phyloP scores from a whole-genome alignment of 2,797 vertebrate genomes.

The Scleropages formosus region DNA sequence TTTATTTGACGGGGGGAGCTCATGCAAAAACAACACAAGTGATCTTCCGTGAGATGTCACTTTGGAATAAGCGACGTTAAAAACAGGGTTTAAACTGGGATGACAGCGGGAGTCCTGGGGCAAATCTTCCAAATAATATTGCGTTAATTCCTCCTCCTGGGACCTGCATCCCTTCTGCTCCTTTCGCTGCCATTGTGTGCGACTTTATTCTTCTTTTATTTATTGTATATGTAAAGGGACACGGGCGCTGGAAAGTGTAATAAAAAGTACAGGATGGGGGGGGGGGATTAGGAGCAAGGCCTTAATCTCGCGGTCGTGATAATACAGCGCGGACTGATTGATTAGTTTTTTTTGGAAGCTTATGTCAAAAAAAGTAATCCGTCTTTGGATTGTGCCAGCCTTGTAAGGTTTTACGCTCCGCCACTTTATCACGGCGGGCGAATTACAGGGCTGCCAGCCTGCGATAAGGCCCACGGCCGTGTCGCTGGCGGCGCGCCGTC shows the following conservation, averaged over 20 bases:
- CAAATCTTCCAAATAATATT: conserved; percentile 58
- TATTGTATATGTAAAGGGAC: conserved; percentile 65
- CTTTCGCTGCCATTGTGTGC: conserved; percentile 62
- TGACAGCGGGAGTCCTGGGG: conserved; percentile 54
- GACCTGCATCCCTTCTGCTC: conserved; percentile 51
- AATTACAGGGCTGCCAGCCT: conserved; percentile 88
- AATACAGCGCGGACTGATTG: conserved; percentile 87
- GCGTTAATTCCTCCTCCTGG: conserved; percentile 53
- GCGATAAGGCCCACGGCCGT: conserved; percentile 82
- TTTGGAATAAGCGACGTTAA: neutral
- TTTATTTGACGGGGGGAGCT: neutral
- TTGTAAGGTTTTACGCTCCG: conserved; percentile 85
- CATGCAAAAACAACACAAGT: neutral
- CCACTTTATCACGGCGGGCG: conserved; percentile 86
- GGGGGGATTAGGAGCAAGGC: conserved; percentile 80
- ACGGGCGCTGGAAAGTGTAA: conserved; percentile 70
- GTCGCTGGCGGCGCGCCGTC: conserved; percentile 32
- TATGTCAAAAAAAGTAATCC: conserved; percentile 92
- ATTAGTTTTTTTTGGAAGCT: conserved; percentile 90
- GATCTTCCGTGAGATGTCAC: neutral
- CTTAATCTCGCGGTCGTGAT: conserved; percentile 84
- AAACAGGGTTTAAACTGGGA: conserved; percentile 54
- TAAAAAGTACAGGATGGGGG: conserved; percentile 78
- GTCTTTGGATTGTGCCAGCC: conserved; percentile 87
- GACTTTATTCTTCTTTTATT: conserved; percentile 67